Base-by-base conservation (phyloP, 2,888 invertebrate genomes). In the Philereme vetulata region DNA sequence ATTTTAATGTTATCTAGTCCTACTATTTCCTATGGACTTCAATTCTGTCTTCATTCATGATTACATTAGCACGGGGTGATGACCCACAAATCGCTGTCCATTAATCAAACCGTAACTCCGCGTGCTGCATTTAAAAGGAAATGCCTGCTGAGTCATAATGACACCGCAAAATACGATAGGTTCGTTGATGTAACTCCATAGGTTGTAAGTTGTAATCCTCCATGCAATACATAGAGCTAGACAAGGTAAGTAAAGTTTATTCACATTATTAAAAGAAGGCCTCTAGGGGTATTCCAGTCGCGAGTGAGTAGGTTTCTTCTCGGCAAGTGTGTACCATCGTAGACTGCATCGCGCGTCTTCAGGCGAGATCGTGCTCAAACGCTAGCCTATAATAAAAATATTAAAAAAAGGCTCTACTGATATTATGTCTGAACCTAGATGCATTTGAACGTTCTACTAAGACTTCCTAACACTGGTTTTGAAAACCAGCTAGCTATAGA, bases 41-140 rank as follows among this genome's bases (percentile, higher is more conserved):
- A 47, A 51, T 49, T 45, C 51, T 44, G 36, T 59, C 54, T 59
- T 66, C 66, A 69, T 72, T 68, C 68, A 66, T 56, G 62, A 60
- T 62, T 65, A 60, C 68, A 70, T 68, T 67, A 67, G 67, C 68
- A 69, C 66, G 65, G 64, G 73, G 72, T 60, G 72, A 72, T 75
- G 72, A 68, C 72, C 72, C 66, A 66, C 56, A 72, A 65, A 72
- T 72, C 72, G 60, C 65, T 69, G 63, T 51, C 46, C 70, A 75
- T 77, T 76, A 78, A 82, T 81, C 78, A 78, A 70, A 71, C 65
- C 61, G 66, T 67, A 63, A 64, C 62, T 51, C 60, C 49, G 67
- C 68, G 72, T 74, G 76, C 67, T 71, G 71, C 69, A 75, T 77
- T 75, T 72, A 69, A 66, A 70, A 69, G 75, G 64, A 70, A 72